phyloP scores from a whole-genome alignment of 2,888 invertebrate species.

The Drosophila tripunctata region DNA sequence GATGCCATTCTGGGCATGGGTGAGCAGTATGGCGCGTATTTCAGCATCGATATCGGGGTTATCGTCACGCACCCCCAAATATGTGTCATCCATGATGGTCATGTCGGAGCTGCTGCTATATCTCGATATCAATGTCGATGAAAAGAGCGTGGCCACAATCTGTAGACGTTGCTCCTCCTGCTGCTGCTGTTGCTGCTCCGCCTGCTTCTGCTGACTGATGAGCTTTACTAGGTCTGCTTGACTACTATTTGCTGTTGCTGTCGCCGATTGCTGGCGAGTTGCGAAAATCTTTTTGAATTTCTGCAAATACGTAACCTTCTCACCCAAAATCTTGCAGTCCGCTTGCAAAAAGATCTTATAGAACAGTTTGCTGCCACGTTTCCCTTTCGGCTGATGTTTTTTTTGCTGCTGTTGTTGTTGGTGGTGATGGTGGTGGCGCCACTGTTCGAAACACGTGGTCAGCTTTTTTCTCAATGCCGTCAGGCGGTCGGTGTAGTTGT shows the following conservation, averaged over 20 bases:
- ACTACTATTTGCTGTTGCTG: background rate
- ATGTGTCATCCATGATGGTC: conserved; percentile 76
- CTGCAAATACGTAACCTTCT: conserved; percentile 43
- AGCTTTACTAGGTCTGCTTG: conserved; percentile 2
- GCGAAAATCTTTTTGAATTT: conserved; percentile 56
- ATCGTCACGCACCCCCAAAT: conserved; percentile 73
- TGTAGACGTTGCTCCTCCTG: conserved; percentile 48
- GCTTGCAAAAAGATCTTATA: conserved; percentile 35
- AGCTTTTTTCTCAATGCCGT: conserved; percentile 67
- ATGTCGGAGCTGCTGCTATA: conserved; percentile 48
- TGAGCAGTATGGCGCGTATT: conserved; percentile 79
- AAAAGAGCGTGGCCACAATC: conserved; percentile 70
- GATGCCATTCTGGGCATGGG: conserved; percentile 82
- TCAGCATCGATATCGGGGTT: conserved; percentile 79
- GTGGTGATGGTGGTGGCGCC: conserved; percentile 51
- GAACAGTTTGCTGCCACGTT: conserved; percentile 35
- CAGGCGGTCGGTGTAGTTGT: conserved; percentile 48
- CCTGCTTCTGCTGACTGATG: conserved; percentile 7
- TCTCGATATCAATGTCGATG: conserved; percentile 67
- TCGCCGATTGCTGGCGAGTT: conserved; percentile 15
- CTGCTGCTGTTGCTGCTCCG: conserved; percentile 32
- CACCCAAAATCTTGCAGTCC: conserved; percentile 33
- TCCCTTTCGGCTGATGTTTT: too few relatives aligned
- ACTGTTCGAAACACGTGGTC: conserved; percentile 79
- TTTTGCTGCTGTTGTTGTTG: conserved; percentile 24